Base-by-base conservation (phyloP, 2,888 invertebrate genomes). In the Encarsia formosa region DNA sequence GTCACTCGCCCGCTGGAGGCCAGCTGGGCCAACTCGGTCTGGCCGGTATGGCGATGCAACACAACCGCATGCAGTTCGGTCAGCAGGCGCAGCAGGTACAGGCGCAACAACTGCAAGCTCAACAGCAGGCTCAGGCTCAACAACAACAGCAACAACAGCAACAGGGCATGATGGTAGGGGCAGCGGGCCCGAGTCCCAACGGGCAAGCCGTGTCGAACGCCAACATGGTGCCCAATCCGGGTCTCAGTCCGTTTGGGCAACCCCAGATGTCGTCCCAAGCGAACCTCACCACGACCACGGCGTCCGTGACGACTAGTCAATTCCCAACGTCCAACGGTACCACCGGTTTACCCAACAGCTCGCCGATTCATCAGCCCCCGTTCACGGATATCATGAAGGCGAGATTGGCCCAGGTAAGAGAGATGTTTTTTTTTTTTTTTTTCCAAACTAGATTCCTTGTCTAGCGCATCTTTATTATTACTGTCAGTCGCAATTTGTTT, bases 161-260 rank as follows among this genome's bases (percentile, higher is more conserved):
- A 43, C 82, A 81, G 63, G 79, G 75, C 24, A 74, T 78, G 62
- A 69, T 86, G 34, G 88, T 88, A 9, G 86, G 87, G 2, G 82
- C 86, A 32, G 85, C 88, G 0, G 88, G 87, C 5, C 89, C 88
- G 5, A 88, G 87, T 73, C 88, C 89, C 5, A 87, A 85, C 47
- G 81, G 83, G 61, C 78, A 79, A 41, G 76, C 81, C 40, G 77
- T 80, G 32, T 79, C 81, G 2, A 82, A 81, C 66, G 78, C 80
- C 35, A 79, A 78, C 53, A 76, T 79, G 69, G 77, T 81, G 42
- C 78, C 80, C 35, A 79, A 79, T 56, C 81, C 85, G 15, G 86
- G 86, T 56, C 78, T 88, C 65, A 88, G 88, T 32, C 88, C 89
- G 16, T 89, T 87, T 70, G 83, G 80, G 1, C 72, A 71, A 57